Evolutionary conservation across 1,140 invertebrate genomes (phyloP).

Genomic region (Orchestia grillus): DNA sequence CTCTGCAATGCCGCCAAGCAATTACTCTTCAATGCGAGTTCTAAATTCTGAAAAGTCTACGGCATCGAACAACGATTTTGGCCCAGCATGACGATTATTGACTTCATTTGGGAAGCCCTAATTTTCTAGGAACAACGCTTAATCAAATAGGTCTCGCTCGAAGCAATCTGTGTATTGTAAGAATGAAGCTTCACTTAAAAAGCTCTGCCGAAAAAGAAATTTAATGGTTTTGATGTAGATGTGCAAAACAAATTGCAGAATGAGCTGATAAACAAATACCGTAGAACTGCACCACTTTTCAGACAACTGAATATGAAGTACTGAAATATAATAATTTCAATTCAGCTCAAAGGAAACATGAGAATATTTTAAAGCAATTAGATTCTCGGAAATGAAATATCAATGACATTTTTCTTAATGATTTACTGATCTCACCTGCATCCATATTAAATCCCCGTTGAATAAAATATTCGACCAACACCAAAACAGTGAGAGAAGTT

Average conservation of each 20-base stretch:
- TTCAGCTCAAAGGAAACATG: no score
- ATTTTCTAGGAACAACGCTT: background rate
- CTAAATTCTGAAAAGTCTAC: background rate
- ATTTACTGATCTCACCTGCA: no score
- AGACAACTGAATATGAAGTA: no score
- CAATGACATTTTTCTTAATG: no score
- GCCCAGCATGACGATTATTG: background rate
- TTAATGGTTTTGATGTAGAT: background rate
- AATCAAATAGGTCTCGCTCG: background rate
- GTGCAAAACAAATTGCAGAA: background rate
- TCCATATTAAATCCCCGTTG: no score
- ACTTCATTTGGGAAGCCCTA: background rate
- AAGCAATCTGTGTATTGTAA: background rate
- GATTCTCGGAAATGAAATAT: no score
- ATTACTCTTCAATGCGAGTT: background rate
- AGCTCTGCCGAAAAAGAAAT: background rate
- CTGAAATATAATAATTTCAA: no score
- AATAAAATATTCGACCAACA: no score
- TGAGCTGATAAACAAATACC: background rate
- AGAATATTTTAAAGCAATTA: no score
- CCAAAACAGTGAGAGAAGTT: no score
- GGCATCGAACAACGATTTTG: background rate
- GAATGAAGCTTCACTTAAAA: background rate
- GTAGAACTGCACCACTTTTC: no score
- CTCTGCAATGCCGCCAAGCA: background rate